Evolutionary conservation across 2,888 invertebrate genomes (phyloP).

Genomic region (Ceriagrion tenellum): DNA sequence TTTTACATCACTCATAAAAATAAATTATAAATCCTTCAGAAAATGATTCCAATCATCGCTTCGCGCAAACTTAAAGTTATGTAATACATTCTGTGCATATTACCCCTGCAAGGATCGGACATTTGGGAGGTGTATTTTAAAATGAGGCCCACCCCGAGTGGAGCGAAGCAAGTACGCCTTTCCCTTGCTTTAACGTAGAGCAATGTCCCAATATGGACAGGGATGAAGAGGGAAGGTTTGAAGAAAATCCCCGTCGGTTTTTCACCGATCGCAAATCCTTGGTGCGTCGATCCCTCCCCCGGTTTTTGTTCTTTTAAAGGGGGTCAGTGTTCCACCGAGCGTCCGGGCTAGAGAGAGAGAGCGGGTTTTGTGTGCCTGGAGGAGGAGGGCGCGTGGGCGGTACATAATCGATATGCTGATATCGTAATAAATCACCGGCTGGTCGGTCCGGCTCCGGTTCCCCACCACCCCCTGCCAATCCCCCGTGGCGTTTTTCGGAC

Average conservation of each 20-base stretch:
- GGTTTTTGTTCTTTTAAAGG: constrained; percentile 12
- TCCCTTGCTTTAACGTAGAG: too few species aligned
- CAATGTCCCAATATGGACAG: too few species aligned
- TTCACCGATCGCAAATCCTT: not conserved
- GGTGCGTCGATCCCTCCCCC: not conserved
- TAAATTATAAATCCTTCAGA: too few species aligned
- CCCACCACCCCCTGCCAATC: too few species aligned
- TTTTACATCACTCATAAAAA: too few species aligned
- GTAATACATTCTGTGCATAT: too few species aligned
- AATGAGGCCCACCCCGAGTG: not conserved
- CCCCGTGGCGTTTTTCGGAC: not conserved
- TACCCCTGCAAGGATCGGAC: not conserved
- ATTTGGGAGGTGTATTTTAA: not conserved
- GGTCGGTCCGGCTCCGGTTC: not conserved
- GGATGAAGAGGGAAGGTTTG: not conserved
- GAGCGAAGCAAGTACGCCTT: too few species aligned
- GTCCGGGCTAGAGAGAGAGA: not conserved
- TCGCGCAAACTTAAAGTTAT: too few species aligned
- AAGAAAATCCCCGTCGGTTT: not conserved
- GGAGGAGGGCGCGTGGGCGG: not conserved
- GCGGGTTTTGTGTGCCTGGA: not conserved
- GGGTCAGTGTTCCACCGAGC: not conserved
- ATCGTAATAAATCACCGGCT: not conserved
- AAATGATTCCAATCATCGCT: too few species aligned
- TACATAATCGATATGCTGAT: constrained; percentile 30